Evolutionary conservation across 2,113 vertebrate species (phyloP), one percentile per base, ranked within the genome.

Genomic region (Plecturocebus donacophilus): DNA sequence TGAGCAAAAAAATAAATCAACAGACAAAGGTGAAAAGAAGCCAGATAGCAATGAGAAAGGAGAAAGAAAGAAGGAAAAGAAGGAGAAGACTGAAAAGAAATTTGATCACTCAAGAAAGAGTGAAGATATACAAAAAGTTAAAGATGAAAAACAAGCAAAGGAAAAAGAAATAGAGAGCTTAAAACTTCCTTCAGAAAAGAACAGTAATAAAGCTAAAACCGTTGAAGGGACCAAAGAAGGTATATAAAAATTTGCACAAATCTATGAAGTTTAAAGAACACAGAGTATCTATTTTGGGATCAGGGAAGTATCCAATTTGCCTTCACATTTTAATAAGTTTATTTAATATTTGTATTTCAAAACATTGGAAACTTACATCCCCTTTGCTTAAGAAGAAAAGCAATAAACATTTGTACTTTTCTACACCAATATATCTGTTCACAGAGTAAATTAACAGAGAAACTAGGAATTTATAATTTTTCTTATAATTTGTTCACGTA

Each of bases 151-250:
- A 19, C 97, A 97, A 30, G 54, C 64, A 2, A 99, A 98, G 95
- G 98, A 99, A 5, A 98, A 92, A 96, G 98, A 98, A 45, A 70
- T 0, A 0, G 99, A 99, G 84, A 45, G 91, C 73, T 42, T 83
- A 25, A 99, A 98, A 92, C 94, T 97, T 66, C 93, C 98, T 85
- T 95, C 96, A 79, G 99, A 99, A 83, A 99, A 98, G 97, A 98
- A 83, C 70, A 99, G 98, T 94, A 99, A 98, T 95, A 99, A 99
- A 92, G 98, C 99, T 93, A 99, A 99, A 97, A 93, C 99, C 93
- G 96, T 83, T 58, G 99, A 99, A 96, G 99, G 98, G 80, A 97
- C 99, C 54, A 99, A 99, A 98, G 99, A 99, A 99, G 99, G 99
- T 99, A 98, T 47, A 8, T 80, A 45, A 92, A 89, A 32, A 35